Base-by-base conservation (phyloP, 2,888 invertebrate species). In the Bombylius major region DNA sequence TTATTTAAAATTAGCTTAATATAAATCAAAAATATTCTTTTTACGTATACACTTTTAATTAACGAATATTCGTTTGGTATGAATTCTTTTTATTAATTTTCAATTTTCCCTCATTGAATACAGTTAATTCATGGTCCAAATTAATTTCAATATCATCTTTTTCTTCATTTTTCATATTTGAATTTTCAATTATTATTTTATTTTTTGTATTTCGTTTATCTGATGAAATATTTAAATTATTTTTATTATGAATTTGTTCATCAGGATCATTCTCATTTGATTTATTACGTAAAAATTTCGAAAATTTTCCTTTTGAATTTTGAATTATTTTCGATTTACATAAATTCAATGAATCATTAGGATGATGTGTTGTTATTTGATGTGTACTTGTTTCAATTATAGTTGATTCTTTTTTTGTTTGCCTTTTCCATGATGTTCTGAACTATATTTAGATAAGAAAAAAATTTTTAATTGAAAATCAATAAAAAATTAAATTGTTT, bases 41-140 rank as follows among this genome's bases (percentile, higher is more conserved):
- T 36, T 36, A 6, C 36, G 4, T 8, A 3, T 36, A 9, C 36
- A 36, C 33, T 48, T 42, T 31, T 48, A 32, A 36, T 54, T 47
- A 54, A 44, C 54, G 51, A 47, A 59, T 47, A 51, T 59, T 59
- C 14, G 59, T 58, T 50, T 54, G 51, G 48, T 58, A 57, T n/a
- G 57, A 53, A 47, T 58, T 58, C n/a, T 54, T 56, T 55, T 50
- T 58, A 31, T 54, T 56, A 32, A 59, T 44, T 46, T 50, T 50
- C 12, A 53, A 50, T 50, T 52, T 55, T n/a, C 56, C 57, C 34
- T 56, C 57, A 6, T 46, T 44, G 53, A 58, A 54, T 31, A 58
- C 56, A 44, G 53, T 23, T 31, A 60, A 42, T 53, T 60, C 58
- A 51, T 56, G 47, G 36, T 58, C 54, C 34, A 39, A 44, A 49